Evolutionary conservation across 2,888 invertebrate species (phyloP).

Genomic region (Erebia palarica): DNA sequence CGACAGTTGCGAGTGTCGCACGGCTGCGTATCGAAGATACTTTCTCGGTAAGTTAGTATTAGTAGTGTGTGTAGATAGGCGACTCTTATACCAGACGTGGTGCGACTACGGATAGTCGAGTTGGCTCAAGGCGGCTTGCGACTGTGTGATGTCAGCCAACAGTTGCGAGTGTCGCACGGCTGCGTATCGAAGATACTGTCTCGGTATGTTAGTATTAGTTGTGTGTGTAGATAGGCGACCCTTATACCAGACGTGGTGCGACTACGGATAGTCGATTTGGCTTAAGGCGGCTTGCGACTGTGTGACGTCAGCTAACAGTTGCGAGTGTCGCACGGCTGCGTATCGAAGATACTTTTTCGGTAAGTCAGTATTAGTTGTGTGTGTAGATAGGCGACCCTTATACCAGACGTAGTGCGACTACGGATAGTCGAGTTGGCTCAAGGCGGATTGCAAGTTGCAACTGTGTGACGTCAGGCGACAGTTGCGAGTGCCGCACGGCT

Average conservation of each 20-base stretch:
- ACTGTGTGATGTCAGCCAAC: too few relatives aligned
- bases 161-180: too few relatives aligned
- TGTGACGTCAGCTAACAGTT: slow-evolving; percentile 98
- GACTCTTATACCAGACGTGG: slow-evolving; percentile 94
- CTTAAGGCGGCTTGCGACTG: slow-evolving; percentile 97
- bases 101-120: too few relatives aligned
- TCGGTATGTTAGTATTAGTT: too few relatives aligned
- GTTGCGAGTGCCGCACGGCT: slow-evolving; percentile 86
- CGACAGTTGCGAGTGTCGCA: too few relatives aligned
- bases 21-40: too few relatives aligned
- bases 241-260: slow-evolving; percentile 96
- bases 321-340: slow-evolving; percentile 84
- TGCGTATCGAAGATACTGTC: too few relatives aligned
- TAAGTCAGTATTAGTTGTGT: slow-evolving; percentile 85
- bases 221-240: slow-evolving; percentile 97
- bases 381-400: slow-evolving; percentile 96
- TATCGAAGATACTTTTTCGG: slow-evolving; percentile 97
- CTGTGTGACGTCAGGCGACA: slow-evolving; percentile 98
- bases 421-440: slow-evolving; percentile 96
- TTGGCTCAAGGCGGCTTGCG: too few relatives aligned
- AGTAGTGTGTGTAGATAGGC: slow-evolving; percentile 96
- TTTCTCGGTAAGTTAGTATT: too few relatives aligned
- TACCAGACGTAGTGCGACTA: slow-evolving; percentile 94
- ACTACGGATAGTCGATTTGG: slow-evolving; percentile 95
- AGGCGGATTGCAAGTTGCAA: slow-evolving; percentile 95